Conservation (phyloP, 2,888 invertebrate genomes). For the Xylocampa areola region DNA sequence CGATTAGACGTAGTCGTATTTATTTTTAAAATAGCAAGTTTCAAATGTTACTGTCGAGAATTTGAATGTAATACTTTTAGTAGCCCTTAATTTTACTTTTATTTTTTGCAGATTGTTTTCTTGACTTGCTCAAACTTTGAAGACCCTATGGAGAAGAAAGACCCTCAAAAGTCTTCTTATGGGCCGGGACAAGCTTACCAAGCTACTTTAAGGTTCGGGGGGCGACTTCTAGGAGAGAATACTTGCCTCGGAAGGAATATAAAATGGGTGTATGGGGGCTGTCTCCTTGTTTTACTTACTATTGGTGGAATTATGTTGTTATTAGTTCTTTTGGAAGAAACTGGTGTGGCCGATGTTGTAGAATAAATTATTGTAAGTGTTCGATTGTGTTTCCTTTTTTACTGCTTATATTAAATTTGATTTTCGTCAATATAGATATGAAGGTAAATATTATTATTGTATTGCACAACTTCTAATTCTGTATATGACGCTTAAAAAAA, state of each 20-base stretch:
- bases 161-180: background rate
- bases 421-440: too few species aligned
- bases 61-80: too few species aligned
- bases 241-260: background rate
- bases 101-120: background rate
- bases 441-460: too few species aligned
- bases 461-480: too few species aligned
- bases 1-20: too few species aligned
- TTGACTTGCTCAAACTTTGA: background rate
- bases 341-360: background rate
- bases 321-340: conserved; percentile 1
- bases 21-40: too few species aligned
- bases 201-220: background rate
- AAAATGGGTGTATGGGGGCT: background rate
- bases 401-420: background rate
- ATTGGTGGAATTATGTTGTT: background rate
- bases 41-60: too few species aligned
- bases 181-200: background rate
- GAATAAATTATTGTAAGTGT: background rate
- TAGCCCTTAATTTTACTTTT: too few species aligned
- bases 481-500: too few species aligned
- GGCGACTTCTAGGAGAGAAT: background rate
- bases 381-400: background rate
- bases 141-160: background rate
- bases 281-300: background rate